Percentiles rank a stretch among this genome's conserved stretches.
Evolutionary conservation across 1,140 invertebrate species (phyloP).

Genomic region (Parapsyche elsis): DNA sequence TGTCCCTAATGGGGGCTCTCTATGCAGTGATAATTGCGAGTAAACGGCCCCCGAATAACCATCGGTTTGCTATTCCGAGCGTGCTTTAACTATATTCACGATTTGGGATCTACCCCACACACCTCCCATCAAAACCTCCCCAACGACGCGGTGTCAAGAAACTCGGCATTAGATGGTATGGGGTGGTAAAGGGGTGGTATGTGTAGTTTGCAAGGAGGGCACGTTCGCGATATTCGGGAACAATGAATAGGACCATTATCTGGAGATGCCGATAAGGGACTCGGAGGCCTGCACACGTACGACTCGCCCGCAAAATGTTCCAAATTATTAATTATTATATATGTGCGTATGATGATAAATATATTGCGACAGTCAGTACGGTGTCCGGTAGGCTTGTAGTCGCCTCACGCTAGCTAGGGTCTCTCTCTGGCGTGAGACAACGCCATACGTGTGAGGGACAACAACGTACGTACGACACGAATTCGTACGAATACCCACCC

Average conservation of each 20-base stretch:
- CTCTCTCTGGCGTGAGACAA: too few relatives aligned
- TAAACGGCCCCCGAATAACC: background rate
- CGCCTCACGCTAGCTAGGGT: too few relatives aligned
- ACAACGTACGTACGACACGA: too few relatives aligned
- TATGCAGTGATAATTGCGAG: slow-evolving; percentile 31
- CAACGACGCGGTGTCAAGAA: slow-evolving; percentile 1
- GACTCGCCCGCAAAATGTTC: background rate
- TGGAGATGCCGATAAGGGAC: slow-evolving; percentile 35
- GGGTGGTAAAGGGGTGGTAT: background rate
- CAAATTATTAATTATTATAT: slow-evolving; percentile 16
- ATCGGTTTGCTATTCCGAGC: slow-evolving; percentile 28
- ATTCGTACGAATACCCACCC: too few relatives aligned
- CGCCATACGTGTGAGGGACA: too few relatives aligned
- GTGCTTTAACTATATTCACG: slow-evolving; percentile 27
- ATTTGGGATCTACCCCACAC: background rate
- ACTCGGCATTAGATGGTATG: background rate
- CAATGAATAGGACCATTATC: slow-evolving; percentile 40
- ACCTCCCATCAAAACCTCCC: background rate
- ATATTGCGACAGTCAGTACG: too few relatives aligned
- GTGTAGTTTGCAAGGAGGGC: slow-evolving; percentile 26
- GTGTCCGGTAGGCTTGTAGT: too few relatives aligned
- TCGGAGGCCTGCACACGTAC: background rate
- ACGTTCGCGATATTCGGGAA: slow-evolving; percentile 35
- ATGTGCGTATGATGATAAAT: too few relatives aligned
- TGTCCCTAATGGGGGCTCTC: background rate